Conservation (phyloP, 1,140 invertebrate genomes). For the Pseudomyrmex cubaensis region DNA sequence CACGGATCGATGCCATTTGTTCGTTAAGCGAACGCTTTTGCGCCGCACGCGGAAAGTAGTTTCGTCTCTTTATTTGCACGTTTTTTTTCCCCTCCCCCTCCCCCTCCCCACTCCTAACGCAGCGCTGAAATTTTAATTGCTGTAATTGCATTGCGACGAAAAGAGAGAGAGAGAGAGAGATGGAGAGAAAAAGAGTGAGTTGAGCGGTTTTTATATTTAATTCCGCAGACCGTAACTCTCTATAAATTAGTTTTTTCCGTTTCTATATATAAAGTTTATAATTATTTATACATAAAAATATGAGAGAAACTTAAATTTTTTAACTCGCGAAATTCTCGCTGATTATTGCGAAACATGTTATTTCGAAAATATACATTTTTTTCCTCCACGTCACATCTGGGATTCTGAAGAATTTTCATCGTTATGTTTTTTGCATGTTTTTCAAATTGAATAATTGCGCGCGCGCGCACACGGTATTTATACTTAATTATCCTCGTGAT, state of each 20-base stretch:
- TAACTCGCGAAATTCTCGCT: slow-evolving; percentile 6
- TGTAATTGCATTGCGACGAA: slow-evolving; percentile 47
- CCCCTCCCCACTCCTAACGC: slow-evolving; percentile 12
- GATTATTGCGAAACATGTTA: slow-evolving; percentile 1
- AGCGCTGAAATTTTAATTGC: slow-evolving; percentile 60
- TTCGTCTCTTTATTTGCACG: slow-evolving; percentile 51
- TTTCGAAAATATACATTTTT: not conserved
- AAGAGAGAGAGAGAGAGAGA: not conserved
- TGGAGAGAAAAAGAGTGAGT: not conserved
- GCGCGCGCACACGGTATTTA: not conserved
- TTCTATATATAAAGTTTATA: slow-evolving; percentile 36
- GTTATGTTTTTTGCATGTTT: not conserved
- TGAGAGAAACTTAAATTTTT: slow-evolving; percentile 1
- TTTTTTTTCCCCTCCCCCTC: not conserved
- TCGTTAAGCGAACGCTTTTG: slow-evolving; percentile 56
- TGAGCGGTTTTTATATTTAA: slow-evolving; percentile 58
- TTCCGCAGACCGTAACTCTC: slow-evolving; percentile 38
- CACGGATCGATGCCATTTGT: slow-evolving; percentile 57
- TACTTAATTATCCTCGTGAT: not conserved
- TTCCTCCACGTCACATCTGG: too few species aligned
- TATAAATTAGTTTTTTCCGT: slow-evolving; percentile 46
- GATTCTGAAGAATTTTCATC: not conserved
- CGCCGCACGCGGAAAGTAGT: slow-evolving; percentile 44
- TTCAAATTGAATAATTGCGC: not conserved
- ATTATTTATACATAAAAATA: slow-evolving; percentile 39